Evolutionary conservation across 2,113 vertebrate species (phyloP), one percentile per base, ranked within the genome.

Genomic region (Triplophysa siluroides): DNA sequence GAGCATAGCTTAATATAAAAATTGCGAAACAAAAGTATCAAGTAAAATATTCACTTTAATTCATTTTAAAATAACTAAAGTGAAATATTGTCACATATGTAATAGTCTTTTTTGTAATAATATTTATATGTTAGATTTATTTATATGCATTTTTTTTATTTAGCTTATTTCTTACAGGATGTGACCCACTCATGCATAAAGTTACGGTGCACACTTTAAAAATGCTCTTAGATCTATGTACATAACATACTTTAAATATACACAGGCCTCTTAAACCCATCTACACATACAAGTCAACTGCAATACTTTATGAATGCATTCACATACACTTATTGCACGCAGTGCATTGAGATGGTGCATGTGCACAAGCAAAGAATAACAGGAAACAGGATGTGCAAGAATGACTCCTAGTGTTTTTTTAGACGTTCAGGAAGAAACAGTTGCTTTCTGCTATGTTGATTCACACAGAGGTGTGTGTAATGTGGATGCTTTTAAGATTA

Each of bases 191-290:
- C 13, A 50, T 58, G n/a, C n/a, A 74, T 61, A 61, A 74, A 60
- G 71, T 2, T 13, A 29, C 29, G 33, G 24, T 54, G 47, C 38
- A 60, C 14, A 21, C 54, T 38, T 72, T 24, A 61, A 61, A 61
- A n/a, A 72, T 72, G 19, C 26, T 21, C 18, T 72, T 74, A 61
- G 54, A 61, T 43, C 29, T 8, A 43, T 56, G 69, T 21, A 72
- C 50, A n/a, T 12, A n/a, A 56, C 24, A 12, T 18, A 13, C 50
- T 54, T 19, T 1, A 19, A 54, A 54, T 16, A 54, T 54, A 18
- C 50, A 54, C 50, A 54, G 18, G 33, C 33, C 6, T 38, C 33
- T 38, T 38, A 6, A 29, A 41, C 12, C 71, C 5, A 43, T 50
- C 18, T 26, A 43, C 73, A 50, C 16, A 63, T 61, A 23, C 8